phyloP scores from a whole-genome alignment of 2,113 vertebrate species.

The Shinisaurus crocodilurus region DNA sequence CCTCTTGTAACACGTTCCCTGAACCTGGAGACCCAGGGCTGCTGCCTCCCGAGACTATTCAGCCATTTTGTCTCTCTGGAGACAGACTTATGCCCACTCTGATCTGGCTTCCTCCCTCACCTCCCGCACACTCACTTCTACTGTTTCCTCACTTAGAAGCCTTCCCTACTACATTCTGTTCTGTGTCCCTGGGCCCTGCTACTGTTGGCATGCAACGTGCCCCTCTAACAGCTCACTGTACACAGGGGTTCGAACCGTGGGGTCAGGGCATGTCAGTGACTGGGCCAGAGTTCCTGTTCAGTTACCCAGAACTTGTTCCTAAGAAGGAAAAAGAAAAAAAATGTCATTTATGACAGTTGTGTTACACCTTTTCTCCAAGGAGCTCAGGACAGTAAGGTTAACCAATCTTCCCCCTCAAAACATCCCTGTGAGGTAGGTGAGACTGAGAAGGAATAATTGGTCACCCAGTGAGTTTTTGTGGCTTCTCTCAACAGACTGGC shows the following conservation, averaged over 20 bases:
- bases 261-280: neutral
- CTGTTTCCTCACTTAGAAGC: neutral
- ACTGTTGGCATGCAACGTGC: neutral
- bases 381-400: neutral
- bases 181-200: neutral
- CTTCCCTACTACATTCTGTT: neutral
- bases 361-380: neutral
- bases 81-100: neutral
- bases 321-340: slow-evolving; percentile 16
- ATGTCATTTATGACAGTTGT: neutral
- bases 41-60: neutral
- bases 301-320: slow-evolving; percentile 6
- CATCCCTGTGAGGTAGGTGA: neutral
- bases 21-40: neutral
- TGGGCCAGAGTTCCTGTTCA: neutral
- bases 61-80: neutral
- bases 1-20: neutral
- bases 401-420: neutral
- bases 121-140: neutral
- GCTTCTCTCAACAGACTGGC: neutral
- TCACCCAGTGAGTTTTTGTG: neutral
- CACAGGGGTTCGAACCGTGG: neutral
- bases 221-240: neutral
- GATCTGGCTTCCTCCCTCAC: neutral
- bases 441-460: neutral